These are phyloP conservation scores for Copsychus sechellarum DNA, from an alignment of 2,113 vertebrate genomes.

Conservation along the genomic window DNA sequence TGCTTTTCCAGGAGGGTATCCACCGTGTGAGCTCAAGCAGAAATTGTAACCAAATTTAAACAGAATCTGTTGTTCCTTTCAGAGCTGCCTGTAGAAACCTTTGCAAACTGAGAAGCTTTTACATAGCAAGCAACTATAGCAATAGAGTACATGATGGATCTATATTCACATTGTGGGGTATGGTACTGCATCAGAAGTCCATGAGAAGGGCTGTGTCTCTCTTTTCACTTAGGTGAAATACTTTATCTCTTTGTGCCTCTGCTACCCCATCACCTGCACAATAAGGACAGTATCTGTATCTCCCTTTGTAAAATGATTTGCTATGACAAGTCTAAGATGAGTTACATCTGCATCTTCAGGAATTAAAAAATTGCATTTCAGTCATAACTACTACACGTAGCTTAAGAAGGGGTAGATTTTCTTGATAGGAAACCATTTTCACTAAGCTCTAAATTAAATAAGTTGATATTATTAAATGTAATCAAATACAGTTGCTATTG, in stretches of 20 bases:
- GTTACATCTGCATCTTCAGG: neutral
- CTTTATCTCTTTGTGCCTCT: neutral
- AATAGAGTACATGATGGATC: neutral
- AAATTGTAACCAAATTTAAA: neutral
- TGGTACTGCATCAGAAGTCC: neutral
- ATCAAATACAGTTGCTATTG: neutral
- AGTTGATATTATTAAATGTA: neutral
- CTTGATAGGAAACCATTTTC: neutral
- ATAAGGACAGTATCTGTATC: neutral
- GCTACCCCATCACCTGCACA: neutral
- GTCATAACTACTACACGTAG: neutral
- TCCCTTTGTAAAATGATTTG: neutral
- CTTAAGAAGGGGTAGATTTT: neutral
- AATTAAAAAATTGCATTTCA: neutral
- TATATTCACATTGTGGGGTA: neutral
- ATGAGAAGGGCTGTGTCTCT: neutral
- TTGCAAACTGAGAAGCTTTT: neutral
- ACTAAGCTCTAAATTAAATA: neutral
- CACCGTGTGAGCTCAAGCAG: neutral
- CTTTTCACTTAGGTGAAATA: neutral
- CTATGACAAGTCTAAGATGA: neutral
- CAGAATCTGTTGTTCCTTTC: neutral
- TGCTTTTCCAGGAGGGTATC: neutral
- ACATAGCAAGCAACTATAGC: neutral
- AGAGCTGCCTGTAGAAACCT: neutral